Base-by-base conservation (phyloP, 2,888 invertebrate genomes). In the Lacanobia oleracea region DNA sequence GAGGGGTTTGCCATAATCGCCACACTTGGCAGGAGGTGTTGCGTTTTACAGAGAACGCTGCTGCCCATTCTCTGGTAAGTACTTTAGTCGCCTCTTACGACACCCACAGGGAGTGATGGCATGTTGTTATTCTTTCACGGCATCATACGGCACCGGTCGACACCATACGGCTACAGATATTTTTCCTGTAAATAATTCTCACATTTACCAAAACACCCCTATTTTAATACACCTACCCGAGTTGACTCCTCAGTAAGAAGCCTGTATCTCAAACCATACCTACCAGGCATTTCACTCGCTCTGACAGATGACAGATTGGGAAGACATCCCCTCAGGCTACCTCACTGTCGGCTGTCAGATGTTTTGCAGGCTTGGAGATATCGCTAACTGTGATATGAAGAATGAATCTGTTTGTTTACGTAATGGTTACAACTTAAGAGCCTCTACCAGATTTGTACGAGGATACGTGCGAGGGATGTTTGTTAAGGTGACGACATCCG, bases 271-370 rank as follows among this genome's bases (percentile, higher is more conserved):
- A 33, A 50, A 57, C 48, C 43, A 53, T 54, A 57, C 14, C 37
- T 27, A 54, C 64, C 72, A 71, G 48, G 65, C 68, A 78, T 82
- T 74, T 82, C 18, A 77, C 72, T 61, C 43, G 43, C 18, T 62
- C n/a, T 86, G 88, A 86, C 88, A 86, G 77, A 56, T 86, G 87
- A 87, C 87, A 86, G 86, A 87, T 87, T 82, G 81, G 57, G 56
- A 78, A 61, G 73, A 73, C 75, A 75, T 77, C 54, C 70, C 86
- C 83, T 67, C 56, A 40, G 83, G 87, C 84, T 67, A 59, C 45
- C 18, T 62, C 67, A 27, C 64, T 81, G 81, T 79, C 40, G 27
- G 33, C 75, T 69, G 75, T 75, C 85, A 77, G 77, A 65, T 71
- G 51, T 65, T 79, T 64, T 51, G 72, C 23, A 43, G 48, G 62